phyloP scores from a whole-genome alignment of 1,140 invertebrate species.

The Bathynomus jamesi region DNA sequence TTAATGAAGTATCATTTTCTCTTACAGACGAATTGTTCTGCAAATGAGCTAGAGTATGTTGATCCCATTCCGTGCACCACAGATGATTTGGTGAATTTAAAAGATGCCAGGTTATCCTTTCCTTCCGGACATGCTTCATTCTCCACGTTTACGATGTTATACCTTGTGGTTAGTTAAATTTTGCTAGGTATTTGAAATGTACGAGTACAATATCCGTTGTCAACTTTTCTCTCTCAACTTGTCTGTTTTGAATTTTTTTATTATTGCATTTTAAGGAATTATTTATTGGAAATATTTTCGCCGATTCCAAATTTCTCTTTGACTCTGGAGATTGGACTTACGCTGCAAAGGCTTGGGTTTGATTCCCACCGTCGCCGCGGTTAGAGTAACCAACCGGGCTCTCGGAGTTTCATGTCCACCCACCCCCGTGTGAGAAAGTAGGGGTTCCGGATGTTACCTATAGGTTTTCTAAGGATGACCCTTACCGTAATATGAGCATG shows the following conservation, averaged over 20 bases:
- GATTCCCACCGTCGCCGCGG: too few species aligned
- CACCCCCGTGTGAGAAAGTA: too few species aligned
- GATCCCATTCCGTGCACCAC: slow-evolving; percentile 24
- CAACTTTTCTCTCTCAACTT: too few species aligned
- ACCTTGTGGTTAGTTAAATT: slow-evolving; percentile 45
- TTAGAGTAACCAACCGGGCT: too few species aligned
- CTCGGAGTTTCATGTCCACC: too few species aligned
- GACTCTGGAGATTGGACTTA: too few species aligned
- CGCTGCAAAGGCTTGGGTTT: too few species aligned
- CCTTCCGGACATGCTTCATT: slow-evolving; percentile 54
- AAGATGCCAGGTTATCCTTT: slow-evolving; percentile 46
- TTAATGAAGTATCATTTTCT: not conserved
- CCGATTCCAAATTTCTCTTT: slow-evolving; percentile 3
- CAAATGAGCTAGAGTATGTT: slow-evolving; percentile 2
- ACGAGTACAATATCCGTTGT: not conserved
- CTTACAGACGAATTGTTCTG: not conserved
- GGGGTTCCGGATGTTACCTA: too few species aligned
- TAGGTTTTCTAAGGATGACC: too few species aligned
- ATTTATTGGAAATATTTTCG: not conserved
- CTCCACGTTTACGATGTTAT: slow-evolving; percentile 47
- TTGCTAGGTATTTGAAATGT: not conserved
- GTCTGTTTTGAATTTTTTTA: not conserved
- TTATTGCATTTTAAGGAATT: not conserved
- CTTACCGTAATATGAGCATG: too few species aligned
- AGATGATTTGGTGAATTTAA: slow-evolving; percentile 16